Evolutionary conservation across 2,888 invertebrate species (phyloP).

Genomic region (Rugalucina vietnamica): DNA sequence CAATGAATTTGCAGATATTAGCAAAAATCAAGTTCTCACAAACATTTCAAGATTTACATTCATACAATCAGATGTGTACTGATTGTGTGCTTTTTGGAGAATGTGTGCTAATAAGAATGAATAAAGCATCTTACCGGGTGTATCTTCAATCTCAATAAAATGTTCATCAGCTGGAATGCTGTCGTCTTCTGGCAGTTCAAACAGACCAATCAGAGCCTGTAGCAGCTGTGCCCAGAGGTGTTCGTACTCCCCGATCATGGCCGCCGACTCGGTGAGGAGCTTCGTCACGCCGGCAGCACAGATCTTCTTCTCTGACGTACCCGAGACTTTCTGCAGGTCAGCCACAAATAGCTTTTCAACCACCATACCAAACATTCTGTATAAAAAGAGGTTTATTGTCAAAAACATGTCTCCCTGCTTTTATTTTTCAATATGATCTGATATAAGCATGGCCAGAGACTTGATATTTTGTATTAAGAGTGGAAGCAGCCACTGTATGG

Average conservation of each 20-base stretch:
- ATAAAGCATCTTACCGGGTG: slow-evolving; percentile 86
- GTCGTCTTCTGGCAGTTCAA: slow-evolving; percentile 95
- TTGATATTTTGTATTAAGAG: too few relatives aligned
- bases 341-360: slow-evolving; percentile 93
- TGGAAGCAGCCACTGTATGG: too few relatives aligned
- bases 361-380: slow-evolving; percentile 97
- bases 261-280: slow-evolving; percentile 91
- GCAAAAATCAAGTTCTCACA: too few relatives aligned
- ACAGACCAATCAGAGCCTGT: slow-evolving; percentile 92
- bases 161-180: slow-evolving; percentile 90
- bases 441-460: too few relatives aligned
- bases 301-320: slow-evolving; percentile 93
- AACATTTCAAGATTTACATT: too few relatives aligned
- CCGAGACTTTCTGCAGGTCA: slow-evolving; percentile 94
- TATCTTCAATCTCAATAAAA: slow-evolving; percentile 94
- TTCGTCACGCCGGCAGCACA: slow-evolving; percentile 95
- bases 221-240: slow-evolving; percentile 85
- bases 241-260: slow-evolving; percentile 88
- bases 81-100: too few relatives aligned
- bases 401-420: too few relatives aligned
- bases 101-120: too few relatives aligned
- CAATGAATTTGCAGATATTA: too few relatives aligned
- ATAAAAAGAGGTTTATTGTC: too few relatives aligned
- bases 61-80: too few relatives aligned
- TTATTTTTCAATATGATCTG: too few relatives aligned